These are phyloP conservation scores for Lethenteron camtschaticum DNA, from an alignment of 2,113 vertebrate species.

Conservation along the genomic window DNA sequence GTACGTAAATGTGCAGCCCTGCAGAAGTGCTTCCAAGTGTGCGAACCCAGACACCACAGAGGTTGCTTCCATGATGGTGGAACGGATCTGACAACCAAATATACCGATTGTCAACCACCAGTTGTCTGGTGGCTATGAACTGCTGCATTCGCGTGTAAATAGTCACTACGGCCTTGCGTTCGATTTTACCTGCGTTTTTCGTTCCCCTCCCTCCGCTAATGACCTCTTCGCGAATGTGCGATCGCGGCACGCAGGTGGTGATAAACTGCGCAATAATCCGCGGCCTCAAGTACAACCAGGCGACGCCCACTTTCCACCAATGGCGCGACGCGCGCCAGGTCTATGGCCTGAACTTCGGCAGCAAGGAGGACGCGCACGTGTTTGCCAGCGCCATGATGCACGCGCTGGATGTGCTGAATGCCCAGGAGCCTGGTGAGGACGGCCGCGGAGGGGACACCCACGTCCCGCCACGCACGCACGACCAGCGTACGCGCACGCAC, in stretches of 20 bases:
- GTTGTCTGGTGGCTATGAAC: background rate
- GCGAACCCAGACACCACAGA: too few relatives aligned
- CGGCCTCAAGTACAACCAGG: conserved; percentile 71
- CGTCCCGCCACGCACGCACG: background rate
- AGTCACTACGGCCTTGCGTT: background rate
- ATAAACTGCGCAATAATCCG: conserved; percentile 56
- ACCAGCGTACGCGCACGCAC: background rate
- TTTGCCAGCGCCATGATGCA: conserved; percentile 41
- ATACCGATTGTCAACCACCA: background rate
- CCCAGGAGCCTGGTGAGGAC: conserved; percentile 8
- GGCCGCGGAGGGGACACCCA: background rate
- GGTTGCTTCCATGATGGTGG: too few relatives aligned
- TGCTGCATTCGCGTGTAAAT: background rate
- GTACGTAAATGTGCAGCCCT: too few relatives aligned
- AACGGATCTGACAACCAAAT: background rate
- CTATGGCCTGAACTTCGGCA: conserved; percentile 71
- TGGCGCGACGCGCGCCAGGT: conserved; percentile 67
- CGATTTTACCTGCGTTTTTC: background rate
- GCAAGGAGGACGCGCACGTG: conserved; percentile 44
- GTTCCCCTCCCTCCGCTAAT: background rate
- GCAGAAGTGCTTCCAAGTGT: too few relatives aligned
- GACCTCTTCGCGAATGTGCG: background rate
- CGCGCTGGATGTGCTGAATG: conserved; percentile 28
- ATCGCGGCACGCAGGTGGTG: conserved; percentile 32
- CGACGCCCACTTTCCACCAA: conserved; percentile 68